Conservation (phyloP, 2,888 invertebrate species). For the Criorhina ranunculi region DNA sequence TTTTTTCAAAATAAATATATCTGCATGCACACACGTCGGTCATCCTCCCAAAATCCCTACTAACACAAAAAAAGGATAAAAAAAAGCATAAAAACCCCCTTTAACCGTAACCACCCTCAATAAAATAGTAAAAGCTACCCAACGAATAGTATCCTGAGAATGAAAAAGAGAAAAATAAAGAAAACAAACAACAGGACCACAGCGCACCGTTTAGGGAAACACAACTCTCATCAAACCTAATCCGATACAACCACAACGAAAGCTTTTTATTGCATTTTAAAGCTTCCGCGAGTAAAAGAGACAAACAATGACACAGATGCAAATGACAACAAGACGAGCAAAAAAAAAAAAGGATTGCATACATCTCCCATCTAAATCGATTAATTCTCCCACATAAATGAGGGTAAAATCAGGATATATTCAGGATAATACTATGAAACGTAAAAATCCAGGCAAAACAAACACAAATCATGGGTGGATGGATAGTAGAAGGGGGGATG, state of each 20-base stretch:
- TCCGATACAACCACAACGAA: slow-evolving; percentile 47
- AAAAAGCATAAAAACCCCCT: slow-evolving; percentile 7
- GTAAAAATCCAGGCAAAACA: slow-evolving; percentile 67
- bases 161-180: slow-evolving; percentile 24
- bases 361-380: slow-evolving; percentile 71
- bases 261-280: slow-evolving; percentile 74
- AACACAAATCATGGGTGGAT: slow-evolving; percentile 4
- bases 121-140: slow-evolving; percentile 67
- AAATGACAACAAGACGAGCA: slow-evolving; percentile 68
- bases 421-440: slow-evolving; percentile 67
- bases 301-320: slow-evolving; percentile 72
- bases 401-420: slow-evolving; percentile 45
- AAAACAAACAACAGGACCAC: slow-evolving; percentile 48
- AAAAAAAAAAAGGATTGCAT: slow-evolving; percentile 59
- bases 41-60: slow-evolving; percentile 11
- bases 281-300: slow-evolving; percentile 61
- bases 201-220: slow-evolving; percentile 20
- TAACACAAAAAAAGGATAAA: slow-evolving; percentile 1
- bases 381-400: slow-evolving; percentile 68
- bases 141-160: slow-evolving; percentile 51
- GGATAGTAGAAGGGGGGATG: neutral
- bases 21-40: neutral
- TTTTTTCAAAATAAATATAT: slow-evolving; percentile 11
- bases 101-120: slow-evolving; percentile 62
- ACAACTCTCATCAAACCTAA: slow-evolving; percentile 45